Conservation (phyloP, 35 echinoderm and acorn worm genomes). For the Patiria miniata region DNA sequence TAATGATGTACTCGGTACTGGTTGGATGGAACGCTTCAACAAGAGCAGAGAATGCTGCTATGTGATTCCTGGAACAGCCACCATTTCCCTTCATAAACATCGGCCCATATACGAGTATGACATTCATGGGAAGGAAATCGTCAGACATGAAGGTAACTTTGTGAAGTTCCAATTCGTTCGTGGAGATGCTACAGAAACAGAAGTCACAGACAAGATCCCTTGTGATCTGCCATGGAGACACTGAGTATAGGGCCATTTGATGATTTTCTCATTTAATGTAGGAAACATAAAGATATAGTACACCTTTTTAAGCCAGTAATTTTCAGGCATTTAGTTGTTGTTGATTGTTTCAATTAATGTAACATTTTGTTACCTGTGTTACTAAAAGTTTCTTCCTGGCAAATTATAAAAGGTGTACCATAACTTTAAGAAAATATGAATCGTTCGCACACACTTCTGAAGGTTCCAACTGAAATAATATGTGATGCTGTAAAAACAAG, state of each 20-base stretch:
- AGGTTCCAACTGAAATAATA: slow-evolving; percentile 2
- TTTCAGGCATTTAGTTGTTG: neutral
- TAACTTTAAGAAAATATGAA: neutral
- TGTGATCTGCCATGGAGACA: slow-evolving; percentile 31
- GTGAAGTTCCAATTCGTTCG: slow-evolving; percentile 50
- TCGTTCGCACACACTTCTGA: neutral
- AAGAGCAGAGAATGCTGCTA: slow-evolving; percentile 46
- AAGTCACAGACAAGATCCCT: slow-evolving; percentile 30
- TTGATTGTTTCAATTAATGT: neutral
- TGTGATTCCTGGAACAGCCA: slow-evolving; percentile 35
- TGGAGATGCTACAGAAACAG: slow-evolving; percentile 57
- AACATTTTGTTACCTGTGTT: no score
- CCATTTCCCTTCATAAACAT: slow-evolving; percentile 46
- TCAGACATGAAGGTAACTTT: slow-evolving; percentile 33
- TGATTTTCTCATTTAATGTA: neutral
- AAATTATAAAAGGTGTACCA: no score
- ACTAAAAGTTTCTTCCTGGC: no score
- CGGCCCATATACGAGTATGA: slow-evolving; percentile 30
- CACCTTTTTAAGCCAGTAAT: neutral
- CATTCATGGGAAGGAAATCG: slow-evolving; percentile 12
- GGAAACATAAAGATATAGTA: no score
- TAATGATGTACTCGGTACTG: slow-evolving; percentile 32
- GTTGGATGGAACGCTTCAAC: slow-evolving; percentile 40
- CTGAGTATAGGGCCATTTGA: neutral
- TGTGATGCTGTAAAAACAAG: slow-evolving; percentile 11